Conservation (phyloP, 1,140 invertebrate genomes). For the Epicauta chinensis region DNA sequence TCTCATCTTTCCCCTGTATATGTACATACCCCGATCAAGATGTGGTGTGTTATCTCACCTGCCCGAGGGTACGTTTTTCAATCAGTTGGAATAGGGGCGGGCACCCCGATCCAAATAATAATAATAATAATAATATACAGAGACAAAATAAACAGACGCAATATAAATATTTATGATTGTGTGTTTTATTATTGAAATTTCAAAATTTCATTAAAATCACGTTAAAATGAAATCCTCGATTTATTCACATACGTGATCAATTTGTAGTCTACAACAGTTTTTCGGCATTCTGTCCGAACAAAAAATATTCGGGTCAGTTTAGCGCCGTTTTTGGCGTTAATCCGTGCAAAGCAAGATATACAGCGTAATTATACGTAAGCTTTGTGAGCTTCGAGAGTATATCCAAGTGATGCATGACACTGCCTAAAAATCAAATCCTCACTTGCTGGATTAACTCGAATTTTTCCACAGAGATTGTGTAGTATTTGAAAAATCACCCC, state of each 20-base stretch:
- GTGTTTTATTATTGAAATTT: no score
- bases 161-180: background rate
- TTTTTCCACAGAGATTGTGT: no score
- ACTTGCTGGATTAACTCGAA: slow-evolving; percentile 12
- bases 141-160: background rate
- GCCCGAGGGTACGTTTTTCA: slow-evolving; percentile 12
- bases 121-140: background rate
- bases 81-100: slow-evolving; percentile 5
- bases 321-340: slow-evolving; percentile 26
- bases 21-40: no score
- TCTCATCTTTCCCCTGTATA: slow-evolving; percentile 13
- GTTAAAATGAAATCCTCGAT: no score
- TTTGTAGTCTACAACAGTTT: no score
- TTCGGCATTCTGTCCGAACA: background rate
- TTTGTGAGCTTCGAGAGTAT: slow-evolving; percentile 17
- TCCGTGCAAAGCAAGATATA: slow-evolving; percentile 36
- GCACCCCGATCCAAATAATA: no score
- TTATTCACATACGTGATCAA: no score
- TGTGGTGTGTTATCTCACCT: slow-evolving; percentile 13
- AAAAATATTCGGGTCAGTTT: slow-evolving; percentile 15
- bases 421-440: slow-evolving; percentile 23
- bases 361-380: slow-evolving; percentile 33
- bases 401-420: slow-evolving; percentile 27
- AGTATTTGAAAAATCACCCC: no score
- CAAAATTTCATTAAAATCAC: no score